Conservation (phyloP, 2,888 invertebrate species). For the Tetragonisca angustula region DNA sequence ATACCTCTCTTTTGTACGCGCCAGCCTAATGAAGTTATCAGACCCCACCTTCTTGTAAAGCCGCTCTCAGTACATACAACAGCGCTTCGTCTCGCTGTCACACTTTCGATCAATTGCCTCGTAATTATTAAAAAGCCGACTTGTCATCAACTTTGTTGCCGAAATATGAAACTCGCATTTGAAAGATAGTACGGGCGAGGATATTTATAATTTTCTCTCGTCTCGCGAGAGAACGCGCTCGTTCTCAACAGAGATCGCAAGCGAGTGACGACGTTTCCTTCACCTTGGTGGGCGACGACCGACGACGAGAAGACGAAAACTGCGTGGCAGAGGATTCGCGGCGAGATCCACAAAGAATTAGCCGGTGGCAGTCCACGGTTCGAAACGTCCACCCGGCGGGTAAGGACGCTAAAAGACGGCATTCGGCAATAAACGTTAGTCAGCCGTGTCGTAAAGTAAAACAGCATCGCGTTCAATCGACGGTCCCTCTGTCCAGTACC, state of each 20-base stretch:
- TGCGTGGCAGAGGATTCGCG: constrained; percentile 34
- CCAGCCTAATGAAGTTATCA: constrained; percentile 10
- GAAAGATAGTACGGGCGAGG: no score
- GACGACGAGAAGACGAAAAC: constrained; percentile 13
- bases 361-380: constrained; percentile 35
- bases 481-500: constrained; percentile 68
- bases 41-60: neutral
- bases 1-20: neutral
- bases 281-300: neutral
- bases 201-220: no score
- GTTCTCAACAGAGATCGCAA: neutral
- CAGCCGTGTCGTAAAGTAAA: constrained; percentile 80
- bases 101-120: neutral
- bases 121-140: neutral
- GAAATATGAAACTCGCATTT: no score
- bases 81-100: neutral
- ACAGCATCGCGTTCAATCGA: constrained; percentile 74
- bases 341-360: constrained; percentile 65
- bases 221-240: no score
- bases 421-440: constrained; percentile 81
- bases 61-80: no score
- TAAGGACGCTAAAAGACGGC: constrained; percentile 78
- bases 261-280: neutral
- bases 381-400: constrained; percentile 64
- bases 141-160: neutral